These are phyloP conservation scores for Quadroppia sp. DNA, from an alignment of 2,888 invertebrate genomes.

Conservation along the genomic window DNA sequence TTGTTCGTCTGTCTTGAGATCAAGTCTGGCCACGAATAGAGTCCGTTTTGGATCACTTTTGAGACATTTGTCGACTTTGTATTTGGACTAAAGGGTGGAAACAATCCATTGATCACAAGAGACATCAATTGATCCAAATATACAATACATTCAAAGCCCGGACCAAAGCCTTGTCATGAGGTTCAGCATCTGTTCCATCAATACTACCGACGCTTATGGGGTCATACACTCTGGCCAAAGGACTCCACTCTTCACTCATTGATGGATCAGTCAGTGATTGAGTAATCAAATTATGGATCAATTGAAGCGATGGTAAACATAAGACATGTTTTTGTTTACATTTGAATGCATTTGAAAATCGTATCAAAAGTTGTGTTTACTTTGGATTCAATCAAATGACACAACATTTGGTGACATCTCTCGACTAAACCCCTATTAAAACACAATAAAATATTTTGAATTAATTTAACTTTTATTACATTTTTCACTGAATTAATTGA, in stretches of 20 bases:
- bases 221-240: constrained; percentile 64
- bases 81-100: neutral
- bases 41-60: constrained; percentile 67
- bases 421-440: neutral
- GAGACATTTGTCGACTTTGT: constrained; percentile 58
- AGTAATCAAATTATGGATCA: neutral
- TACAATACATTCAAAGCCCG: constrained; percentile 63
- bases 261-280: neutral
- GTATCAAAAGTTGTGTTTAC: neutral
- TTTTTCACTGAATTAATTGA: neutral
- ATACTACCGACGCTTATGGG: constrained; percentile 79
- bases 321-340: neutral
- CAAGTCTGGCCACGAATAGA: constrained; percentile 63
- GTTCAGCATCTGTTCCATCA: constrained; percentile 75
- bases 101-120: neutral
- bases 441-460: neutral
- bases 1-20: constrained; percentile 2
- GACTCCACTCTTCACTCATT: constrained; percentile 53
- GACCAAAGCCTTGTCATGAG: constrained; percentile 72
- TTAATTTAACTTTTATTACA: neutral
- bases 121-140: neutral
- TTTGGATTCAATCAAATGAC: neutral
- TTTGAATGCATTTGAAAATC: neutral
- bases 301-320: neutral
- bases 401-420: neutral